Percentiles rank a stretch among this genome's conserved stretches.
Conservation (phyloP, 2,113 vertebrate species). For the Crotalus viridis region DNA sequence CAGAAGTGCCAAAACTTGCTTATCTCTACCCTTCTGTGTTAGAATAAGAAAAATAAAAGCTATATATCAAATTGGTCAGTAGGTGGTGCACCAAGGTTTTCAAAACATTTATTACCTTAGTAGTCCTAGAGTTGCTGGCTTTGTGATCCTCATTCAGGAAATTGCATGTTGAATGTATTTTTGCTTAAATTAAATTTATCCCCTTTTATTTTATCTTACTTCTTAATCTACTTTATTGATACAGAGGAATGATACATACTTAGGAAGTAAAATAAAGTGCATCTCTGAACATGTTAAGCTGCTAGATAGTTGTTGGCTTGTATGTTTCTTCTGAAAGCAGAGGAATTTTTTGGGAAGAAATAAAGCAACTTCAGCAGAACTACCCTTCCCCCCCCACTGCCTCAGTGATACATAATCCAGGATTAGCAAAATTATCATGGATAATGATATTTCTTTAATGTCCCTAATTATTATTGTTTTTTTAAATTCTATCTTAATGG, state of each 20-base stretch:
- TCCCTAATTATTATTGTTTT: background rate
- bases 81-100: slow-evolving; percentile 64
- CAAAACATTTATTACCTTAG: background rate
- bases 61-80: slow-evolving; percentile 30
- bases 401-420: background rate
- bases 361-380: background rate
- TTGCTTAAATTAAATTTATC: background rate
- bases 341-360: background rate
- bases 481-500: background rate
- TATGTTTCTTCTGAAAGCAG: background rate
- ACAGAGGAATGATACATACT: background rate
- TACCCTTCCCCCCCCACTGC: background rate
- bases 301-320: background rate
- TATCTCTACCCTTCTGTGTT: background rate
- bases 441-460: background rate
- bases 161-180: background rate
- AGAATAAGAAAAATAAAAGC: background rate
- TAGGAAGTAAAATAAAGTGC: background rate
- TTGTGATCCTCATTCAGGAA: background rate
- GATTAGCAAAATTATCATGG: background rate
- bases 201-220: background rate
- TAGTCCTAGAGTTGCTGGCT: background rate
- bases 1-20: background rate
- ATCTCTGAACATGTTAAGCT: background rate
- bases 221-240: background rate